These are phyloP conservation scores for Blera fallax DNA, from an alignment of 2,888 invertebrate species.

Conservation along the genomic window DNA sequence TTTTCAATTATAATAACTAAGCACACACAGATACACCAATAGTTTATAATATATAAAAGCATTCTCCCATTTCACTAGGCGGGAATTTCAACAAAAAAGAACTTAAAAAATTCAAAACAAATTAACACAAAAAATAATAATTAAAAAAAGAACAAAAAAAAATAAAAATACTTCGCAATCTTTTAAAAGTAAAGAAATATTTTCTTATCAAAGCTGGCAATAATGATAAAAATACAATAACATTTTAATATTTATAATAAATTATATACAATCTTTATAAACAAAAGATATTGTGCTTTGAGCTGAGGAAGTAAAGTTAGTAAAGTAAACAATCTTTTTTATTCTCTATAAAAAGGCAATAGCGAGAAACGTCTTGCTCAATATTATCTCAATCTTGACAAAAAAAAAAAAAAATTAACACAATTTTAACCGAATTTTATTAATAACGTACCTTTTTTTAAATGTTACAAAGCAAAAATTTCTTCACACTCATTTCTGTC, in stretches of 20 bases:
- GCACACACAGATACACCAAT: slow-evolving; percentile 67
- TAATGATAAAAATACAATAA: slow-evolving; percentile 75
- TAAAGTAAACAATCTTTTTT: slow-evolving; percentile 7
- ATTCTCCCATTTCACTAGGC: neutral
- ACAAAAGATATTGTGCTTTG: slow-evolving; percentile 42
- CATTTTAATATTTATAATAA: slow-evolving; percentile 68
- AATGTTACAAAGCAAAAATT: neutral
- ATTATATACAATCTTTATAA: slow-evolving; percentile 67
- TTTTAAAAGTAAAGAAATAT: slow-evolving; percentile 71
- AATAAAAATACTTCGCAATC: slow-evolving; percentile 43
- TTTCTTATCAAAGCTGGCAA: slow-evolving; percentile 78
- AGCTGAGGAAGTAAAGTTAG: slow-evolving; percentile 14
- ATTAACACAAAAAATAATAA: slow-evolving; percentile 6
- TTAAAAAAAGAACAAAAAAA: neutral
- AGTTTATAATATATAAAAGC: slow-evolving; percentile 31
- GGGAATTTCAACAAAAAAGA: neutral
- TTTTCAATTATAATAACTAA: slow-evolving; percentile 60
- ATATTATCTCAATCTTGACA: slow-evolving; percentile 12
- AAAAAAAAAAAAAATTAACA: neutral
- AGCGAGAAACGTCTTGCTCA: slow-evolving; percentile 49
- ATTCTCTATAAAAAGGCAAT: slow-evolving; percentile 32
- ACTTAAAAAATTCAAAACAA: neutral
- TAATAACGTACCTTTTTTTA: neutral
- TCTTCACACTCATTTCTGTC: slow-evolving; percentile 42
- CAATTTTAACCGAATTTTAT: neutral